Evolutionary conservation across 1,140 invertebrate genomes (phyloP), one percentile per base, ranked within the genome.

Genomic region (Daktulosphaira vitifoliae): DNA sequence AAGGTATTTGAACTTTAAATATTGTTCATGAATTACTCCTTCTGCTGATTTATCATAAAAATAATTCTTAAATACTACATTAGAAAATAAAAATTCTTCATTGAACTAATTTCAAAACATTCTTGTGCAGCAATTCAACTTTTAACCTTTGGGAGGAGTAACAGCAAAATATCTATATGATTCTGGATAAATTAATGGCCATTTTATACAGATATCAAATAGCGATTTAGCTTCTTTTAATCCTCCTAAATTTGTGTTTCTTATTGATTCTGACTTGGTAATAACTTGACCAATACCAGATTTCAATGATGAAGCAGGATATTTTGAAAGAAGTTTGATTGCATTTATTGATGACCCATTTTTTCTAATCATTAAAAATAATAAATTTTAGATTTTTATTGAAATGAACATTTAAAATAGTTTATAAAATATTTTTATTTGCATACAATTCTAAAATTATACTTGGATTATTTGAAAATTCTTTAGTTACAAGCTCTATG

Each of bases 161-260:
- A 88, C 76, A 13, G 82, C 82, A 67, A 87, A 76, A 20, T 78
- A 69, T 8, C 70, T 67, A 71, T 85, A 87, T 1, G 79, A 76
- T 66, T 83, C 78, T 3, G 80, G 77, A 70, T 87, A 77, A 65
- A 77, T 76, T 3, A 87, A 70, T 1, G 85, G 85, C 78, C 83
- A 84, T 68, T 84, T 76, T 50, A 88, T 76, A 16, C 80, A 78
- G 65, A 84, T 77, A 67, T 80, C 73, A 49, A 89, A 71, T 25
- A 79, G 78, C 23, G 79, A 72, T 71, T 86, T 87, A 0, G 88
- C 70, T 2, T 79, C 72, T 18, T 78, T 73, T 72, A 86, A 79
- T 15, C 87, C 87, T 13, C 83, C 84, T 65, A 89, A 82, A 48
- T 82, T 77, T 66, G 76, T 72, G 77, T 85, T 84, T 4, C 70